phyloP scores from a whole-genome alignment of 1,140 invertebrate genomes.

The Drosophila tani region DNA sequence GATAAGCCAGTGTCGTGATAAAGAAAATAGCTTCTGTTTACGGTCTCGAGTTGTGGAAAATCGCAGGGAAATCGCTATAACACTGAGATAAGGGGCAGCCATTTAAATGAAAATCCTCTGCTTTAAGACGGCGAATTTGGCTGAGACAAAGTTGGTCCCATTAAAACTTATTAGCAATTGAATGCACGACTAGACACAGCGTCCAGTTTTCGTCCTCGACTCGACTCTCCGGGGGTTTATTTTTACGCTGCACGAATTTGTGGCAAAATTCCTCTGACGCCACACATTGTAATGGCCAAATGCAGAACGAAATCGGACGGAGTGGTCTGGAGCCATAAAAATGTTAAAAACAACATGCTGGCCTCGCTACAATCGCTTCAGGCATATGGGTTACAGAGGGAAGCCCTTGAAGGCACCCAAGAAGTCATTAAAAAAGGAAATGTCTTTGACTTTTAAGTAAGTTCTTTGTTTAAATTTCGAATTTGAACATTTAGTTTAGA shows the following conservation, averaged over 20 bases:
- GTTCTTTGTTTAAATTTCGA: neutral
- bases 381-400: slow-evolving; percentile 28
- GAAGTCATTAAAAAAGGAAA: slow-evolving; percentile 12
- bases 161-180: slow-evolving; percentile 83
- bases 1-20: slow-evolving; percentile 69
- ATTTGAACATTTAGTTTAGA: neutral
- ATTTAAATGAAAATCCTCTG: slow-evolving; percentile 32
- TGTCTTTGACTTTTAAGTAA: neutral
- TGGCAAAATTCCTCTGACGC: slow-evolving; percentile 65
- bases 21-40: slow-evolving; percentile 44
- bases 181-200: slow-evolving; percentile 78
- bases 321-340: slow-evolving; percentile 35
- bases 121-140: slow-evolving; percentile 24
- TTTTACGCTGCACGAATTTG: slow-evolving; percentile 46
- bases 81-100: slow-evolving; percentile 45
- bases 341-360: slow-evolving; percentile 74
- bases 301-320: slow-evolving; percentile 6
- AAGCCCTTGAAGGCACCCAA: slow-evolving; percentile 8
- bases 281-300: slow-evolving; percentile 62
- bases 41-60: slow-evolving; percentile 28
- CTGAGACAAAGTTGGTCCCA: slow-evolving; percentile 66
- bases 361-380: slow-evolving; percentile 16
- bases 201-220: slow-evolving; percentile 14
- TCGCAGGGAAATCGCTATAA: slow-evolving; percentile 48
- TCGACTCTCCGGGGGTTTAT: slow-evolving; percentile 10